Evolutionary conservation across 2,888 invertebrate genomes (phyloP), one percentile per base, ranked within the genome.

Genomic region (Electrophaes corylata): DNA sequence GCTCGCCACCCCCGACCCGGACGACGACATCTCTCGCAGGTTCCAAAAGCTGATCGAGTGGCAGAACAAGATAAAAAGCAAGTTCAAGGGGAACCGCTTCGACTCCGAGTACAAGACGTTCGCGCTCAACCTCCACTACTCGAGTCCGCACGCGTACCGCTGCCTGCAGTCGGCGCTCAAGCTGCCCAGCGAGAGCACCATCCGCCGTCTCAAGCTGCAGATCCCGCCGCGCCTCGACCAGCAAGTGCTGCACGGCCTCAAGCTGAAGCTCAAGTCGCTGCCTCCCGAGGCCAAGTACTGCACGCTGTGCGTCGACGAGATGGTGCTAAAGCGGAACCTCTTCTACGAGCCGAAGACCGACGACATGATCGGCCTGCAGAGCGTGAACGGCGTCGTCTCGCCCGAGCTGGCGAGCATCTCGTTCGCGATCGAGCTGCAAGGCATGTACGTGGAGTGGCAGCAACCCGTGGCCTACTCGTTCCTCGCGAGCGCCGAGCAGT

Each of bases 321-420:
- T 73, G 67, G 41, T 55, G 4, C 64, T 73, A 29, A 73, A 71
- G 49, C 29, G 69, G 37, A 54, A 70, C 29, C 65, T 73, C 29
- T 52, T 63, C 47, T 70, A 71, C 33, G 59, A 69, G 18, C 64
- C 55, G 0, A 66, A 47, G 57, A 61, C 29, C 5, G 72, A 69
- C 35, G 66, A 69, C 56, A 50, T 72, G 2, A 64, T 69, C 43
- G 71, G 70, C 8, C 46, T 71, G 31, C 70, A 72, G 49, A 69
- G 69, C 55, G 60, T 73, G 0, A 69, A 71, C 57, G 70, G 71
- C 11, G 45, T 46, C 46, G 56, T 66, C 12, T 50, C 67, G 23
- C 48, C 60, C 29, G 59, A 35, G 29, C 10, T 60, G 31, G 12
- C 58, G 31, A 16, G 41, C 47, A 48, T 54, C 16, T 19, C 56